A percentile compares a stretch with the other conserved stretches of the same genome.
phyloP scores from a whole-genome alignment of 1,140 invertebrate species.

The Orchesella cincta region DNA sequence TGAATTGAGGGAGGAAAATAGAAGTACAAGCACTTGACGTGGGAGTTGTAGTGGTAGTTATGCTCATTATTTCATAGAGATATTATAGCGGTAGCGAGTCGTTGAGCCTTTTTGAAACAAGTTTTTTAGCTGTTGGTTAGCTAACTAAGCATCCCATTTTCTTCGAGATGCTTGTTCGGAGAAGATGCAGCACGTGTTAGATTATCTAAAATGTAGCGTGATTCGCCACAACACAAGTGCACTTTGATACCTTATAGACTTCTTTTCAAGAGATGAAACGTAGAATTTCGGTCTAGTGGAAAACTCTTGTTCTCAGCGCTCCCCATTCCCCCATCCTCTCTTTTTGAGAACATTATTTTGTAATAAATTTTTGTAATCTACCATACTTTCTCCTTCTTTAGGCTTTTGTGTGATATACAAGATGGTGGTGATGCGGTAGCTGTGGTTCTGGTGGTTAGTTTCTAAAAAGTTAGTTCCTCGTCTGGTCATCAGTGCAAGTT shows the following conservation, averaged over 20 bases:
- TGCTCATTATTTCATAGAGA: too few species aligned
- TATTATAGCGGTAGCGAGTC: too few species aligned
- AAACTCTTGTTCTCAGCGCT: background rate
- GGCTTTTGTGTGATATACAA: background rate
- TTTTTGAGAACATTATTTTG: background rate
- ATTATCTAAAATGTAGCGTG: background rate
- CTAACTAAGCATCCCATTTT: too few species aligned
- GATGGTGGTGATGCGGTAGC: conserved; percentile 16
- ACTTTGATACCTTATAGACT: background rate
- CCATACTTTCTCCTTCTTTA: conserved; percentile 8
- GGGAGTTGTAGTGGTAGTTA: too few species aligned
- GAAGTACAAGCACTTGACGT: background rate
- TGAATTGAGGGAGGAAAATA: conserved; percentile 1
- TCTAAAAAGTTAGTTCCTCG: background rate
- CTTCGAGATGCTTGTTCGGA: too few species aligned
- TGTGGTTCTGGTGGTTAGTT: background rate
- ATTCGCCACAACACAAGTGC: background rate
- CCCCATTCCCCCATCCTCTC: background rate
- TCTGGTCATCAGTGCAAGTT: conserved; percentile 19
- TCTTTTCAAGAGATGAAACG: conserved; percentile 2
- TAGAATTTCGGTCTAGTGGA: conserved; percentile 18
- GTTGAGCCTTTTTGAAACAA: too few species aligned
- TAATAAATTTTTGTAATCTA: conserved; percentile 29
- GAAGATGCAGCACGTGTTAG: conserved; percentile 2
- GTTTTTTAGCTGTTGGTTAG: too few species aligned